Conservation (phyloP, 2,888 invertebrate genomes). For the Dicroscelio sp. region DNA sequence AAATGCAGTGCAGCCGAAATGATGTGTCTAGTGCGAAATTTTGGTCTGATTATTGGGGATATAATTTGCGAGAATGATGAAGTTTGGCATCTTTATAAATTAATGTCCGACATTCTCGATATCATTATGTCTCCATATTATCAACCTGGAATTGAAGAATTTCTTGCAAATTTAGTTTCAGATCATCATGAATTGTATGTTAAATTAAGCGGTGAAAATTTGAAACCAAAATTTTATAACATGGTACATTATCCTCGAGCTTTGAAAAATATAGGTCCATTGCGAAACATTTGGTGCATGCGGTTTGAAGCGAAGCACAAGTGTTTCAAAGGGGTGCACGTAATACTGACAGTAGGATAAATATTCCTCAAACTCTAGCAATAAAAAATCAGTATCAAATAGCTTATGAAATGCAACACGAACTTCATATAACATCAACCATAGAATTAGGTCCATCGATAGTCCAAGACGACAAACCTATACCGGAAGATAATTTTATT, state of each 20-base stretch:
- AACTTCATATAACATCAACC: neutral
- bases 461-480: neutral
- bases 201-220: constrained; percentile 25
- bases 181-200: constrained; percentile 61
- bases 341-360: constrained; percentile 24
- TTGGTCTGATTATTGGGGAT: constrained; percentile 68
- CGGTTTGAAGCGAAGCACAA: constrained; percentile 22
- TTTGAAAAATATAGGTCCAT: constrained; percentile 30
- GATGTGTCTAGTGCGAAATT: constrained; percentile 57
- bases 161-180: constrained; percentile 50
- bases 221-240: constrained; percentile 67
- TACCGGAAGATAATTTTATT: neutral
- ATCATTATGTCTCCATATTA: constrained; percentile 52
- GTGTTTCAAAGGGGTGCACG: constrained; percentile 15
- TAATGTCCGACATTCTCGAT: constrained; percentile 56
- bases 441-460: neutral
- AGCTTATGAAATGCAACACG: constrained; percentile 15
- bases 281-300: constrained; percentile 21
- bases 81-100: constrained; percentile 61
- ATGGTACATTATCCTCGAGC: constrained; percentile 42
- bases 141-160: constrained; percentile 28
- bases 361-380: constrained; percentile 18
- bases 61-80: constrained; percentile 64
- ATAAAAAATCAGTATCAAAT: constrained; percentile 14
- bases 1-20: constrained; percentile 58